Evolutionary conservation across 30 jellyfish, hydroid and myxozoan genomes (phyloP), one percentile per base, ranked within the genome.

Genomic region (Cassiopea andromeda): DNA sequence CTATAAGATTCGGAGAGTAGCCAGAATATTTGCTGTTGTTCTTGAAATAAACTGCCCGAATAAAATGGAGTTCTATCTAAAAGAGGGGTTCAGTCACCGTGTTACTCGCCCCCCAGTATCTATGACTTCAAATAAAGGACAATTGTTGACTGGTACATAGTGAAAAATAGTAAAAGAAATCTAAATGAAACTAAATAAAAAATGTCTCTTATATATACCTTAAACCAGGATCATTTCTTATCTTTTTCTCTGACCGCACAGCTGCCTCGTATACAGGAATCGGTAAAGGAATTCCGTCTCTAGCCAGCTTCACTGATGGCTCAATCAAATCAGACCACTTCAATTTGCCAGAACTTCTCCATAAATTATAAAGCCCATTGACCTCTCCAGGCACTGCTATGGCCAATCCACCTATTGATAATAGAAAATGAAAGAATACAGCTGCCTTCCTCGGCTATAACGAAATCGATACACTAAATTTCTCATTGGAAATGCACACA

Each of bases 331-430:
- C 73, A 58, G 89, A 87, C 99, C 99, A 97, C 48, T 93, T 91
- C 50, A 97, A 87, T 74, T 92, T 93, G 13, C 99, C 99, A 70
- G 93, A 86, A 44, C 84, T 79, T 80, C 66, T 86, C 98, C 98
- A 93, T 3, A 91, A 93, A 1, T 17, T 61, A 68, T 87, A 67
- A 2, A 93, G 77, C 2, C 99, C 99, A 7, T 83, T 64, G 1
- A 93, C 92, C 47, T 97, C 98, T 2, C 99, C 99, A 1, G 99
- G 99, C 2, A 93, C 94, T 1, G 97, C 98, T 10, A 91, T 79
- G 43, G 99, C 97, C 81, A 91, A 67, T 19, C 98, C 98, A 77
- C 99, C 99, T 97, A 18, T 27, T 27, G 38, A 27, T 27, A 27
- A 27, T 27, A 27, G 38, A 27, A 27, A 27, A 27, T 27, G 38